A percentile compares a stretch with the other conserved stretches of the same genome.
Evolutionary conservation across 2,113 vertebrate species (phyloP).

Genomic region (Ptilonorhynchus violaceus): DNA sequence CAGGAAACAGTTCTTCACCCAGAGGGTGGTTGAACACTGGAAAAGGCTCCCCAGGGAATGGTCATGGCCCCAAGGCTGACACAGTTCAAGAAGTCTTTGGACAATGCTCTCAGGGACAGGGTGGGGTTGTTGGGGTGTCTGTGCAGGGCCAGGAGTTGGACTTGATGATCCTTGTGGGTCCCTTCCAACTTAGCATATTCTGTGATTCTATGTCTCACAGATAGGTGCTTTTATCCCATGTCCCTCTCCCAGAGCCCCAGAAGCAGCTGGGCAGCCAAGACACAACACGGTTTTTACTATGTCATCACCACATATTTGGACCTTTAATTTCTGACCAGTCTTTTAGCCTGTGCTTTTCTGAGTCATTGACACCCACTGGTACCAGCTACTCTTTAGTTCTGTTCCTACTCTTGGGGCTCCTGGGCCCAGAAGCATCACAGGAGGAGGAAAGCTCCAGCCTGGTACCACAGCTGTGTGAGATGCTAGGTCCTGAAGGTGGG

Average conservation of each 20-base stretch:
- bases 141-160: background rate
- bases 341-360: background rate
- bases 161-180: background rate
- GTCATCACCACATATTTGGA: background rate
- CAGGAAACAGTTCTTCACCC: background rate
- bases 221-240: background rate
- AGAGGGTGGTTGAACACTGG: rapidly evolving
- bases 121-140: background rate
- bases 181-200: background rate
- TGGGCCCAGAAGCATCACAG: background rate
- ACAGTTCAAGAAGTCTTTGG: background rate
- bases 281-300: background rate
- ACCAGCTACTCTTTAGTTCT: background rate
- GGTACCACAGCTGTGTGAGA: background rate
- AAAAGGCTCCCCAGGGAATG: background rate
- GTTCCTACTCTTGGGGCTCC: background rate
- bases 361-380: background rate
- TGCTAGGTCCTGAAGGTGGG: background rate
- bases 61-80: background rate
- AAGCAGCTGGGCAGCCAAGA: background rate
- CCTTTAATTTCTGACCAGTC: background rate
- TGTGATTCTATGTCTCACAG: background rate
- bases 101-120: background rate
- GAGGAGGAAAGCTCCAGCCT: background rate
- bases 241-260: background rate